These are phyloP conservation scores for Ruditapes philippinarum DNA, from an alignment of 1,140 invertebrate genomes.

Conservation along the genomic window DNA sequence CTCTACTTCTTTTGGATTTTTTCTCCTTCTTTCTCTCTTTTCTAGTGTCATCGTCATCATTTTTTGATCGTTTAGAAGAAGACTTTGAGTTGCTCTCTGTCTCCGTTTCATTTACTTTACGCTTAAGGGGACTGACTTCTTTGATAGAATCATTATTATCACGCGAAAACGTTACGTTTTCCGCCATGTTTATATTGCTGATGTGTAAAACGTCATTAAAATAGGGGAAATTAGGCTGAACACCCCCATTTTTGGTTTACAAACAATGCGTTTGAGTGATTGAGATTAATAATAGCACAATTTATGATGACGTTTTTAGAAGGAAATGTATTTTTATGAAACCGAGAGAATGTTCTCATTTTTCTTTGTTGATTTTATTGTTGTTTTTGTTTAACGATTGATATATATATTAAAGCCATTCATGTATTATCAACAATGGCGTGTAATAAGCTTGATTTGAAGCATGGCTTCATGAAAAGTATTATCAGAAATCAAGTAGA, in stretches of 20 bases:
- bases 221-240: too few species aligned
- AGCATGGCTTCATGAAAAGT: conserved; percentile 82
- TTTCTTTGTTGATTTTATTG: too few species aligned
- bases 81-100: conserved; percentile 14
- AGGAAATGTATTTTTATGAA: too few species aligned
- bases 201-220: conserved; percentile 64
- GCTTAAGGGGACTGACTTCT: conserved; percentile 47
- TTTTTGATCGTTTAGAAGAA: conserved; percentile 62
- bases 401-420: too few species aligned
- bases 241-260: too few species aligned
- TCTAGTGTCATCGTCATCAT: conserved; percentile 59
- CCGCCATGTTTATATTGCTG: conserved; percentile 69
- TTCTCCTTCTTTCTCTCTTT: conserved; percentile 59
- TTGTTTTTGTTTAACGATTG: background rate
- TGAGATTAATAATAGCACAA: too few species aligned
- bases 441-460: conserved; percentile 74
- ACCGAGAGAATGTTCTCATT: too few species aligned
- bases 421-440: too few species aligned
- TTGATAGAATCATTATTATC: conserved; percentile 25
- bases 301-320: too few species aligned
- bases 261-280: too few species aligned
- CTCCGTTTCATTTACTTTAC: conserved; percentile 41
- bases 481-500: conserved; percentile 82
- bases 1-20: conserved; percentile 55
- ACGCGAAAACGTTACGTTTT: conserved; percentile 34